Percentiles rank a stretch among this genome's conserved stretches.
Evolutionary conservation across 2,113 vertebrate genomes (phyloP).

Genomic region (Bothrops jararaca): DNA sequence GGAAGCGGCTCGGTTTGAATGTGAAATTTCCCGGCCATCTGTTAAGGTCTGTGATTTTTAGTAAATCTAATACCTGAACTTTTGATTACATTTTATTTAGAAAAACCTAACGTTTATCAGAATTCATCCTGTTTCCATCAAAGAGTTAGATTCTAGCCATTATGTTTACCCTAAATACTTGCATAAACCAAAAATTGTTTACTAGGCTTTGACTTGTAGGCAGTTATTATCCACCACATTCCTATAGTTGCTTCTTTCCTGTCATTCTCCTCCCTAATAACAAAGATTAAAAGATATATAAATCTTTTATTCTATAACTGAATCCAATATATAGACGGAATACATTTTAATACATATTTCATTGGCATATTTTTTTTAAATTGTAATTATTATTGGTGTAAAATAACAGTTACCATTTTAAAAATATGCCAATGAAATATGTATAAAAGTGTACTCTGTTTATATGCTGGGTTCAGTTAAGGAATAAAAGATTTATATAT

Average conservation of each 20-base stretch:
- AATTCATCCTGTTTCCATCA: not conserved
- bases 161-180: not conserved
- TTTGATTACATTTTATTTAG: not conserved
- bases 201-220: not conserved
- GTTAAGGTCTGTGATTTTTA: constrained; percentile 75
- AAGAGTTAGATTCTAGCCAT: not conserved
- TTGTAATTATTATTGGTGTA: not conserved
- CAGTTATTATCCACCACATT: not conserved
- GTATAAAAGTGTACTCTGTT: not conserved
- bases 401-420: not conserved
- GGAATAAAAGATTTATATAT: not conserved
- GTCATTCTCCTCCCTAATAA: not conserved
- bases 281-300: not conserved
- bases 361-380: not conserved
- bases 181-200: not conserved
- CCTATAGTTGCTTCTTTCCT: not conserved
- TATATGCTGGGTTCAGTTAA: not conserved
- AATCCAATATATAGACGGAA: not conserved
- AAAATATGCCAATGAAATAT: not conserved
- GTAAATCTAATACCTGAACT: constrained; percentile 10
- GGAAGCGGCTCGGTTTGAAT: constrained; percentile 90
- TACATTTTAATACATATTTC: not conserved
- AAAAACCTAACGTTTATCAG: not conserved
- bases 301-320: not conserved
- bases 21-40: constrained; percentile 91